Conservation (phyloP, 2,888 invertebrate species). For the Pterostichus madidus region DNA sequence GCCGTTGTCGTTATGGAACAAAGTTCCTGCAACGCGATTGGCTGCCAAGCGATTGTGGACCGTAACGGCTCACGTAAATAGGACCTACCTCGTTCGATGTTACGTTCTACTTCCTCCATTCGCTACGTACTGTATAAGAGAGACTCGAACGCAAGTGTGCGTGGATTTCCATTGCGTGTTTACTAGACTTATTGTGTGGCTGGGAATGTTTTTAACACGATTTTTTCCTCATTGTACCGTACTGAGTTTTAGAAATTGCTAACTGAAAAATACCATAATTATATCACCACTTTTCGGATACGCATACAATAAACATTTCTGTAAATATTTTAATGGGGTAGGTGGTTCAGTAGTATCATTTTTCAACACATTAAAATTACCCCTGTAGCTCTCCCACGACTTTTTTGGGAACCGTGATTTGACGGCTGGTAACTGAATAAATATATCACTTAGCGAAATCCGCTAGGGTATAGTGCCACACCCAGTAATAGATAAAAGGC, state of each 20-base stretch:
- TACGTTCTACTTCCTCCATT: slow-evolving; percentile 59
- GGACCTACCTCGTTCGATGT: slow-evolving; percentile 56
- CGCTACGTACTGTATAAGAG: slow-evolving; percentile 20
- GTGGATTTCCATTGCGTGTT: slow-evolving; percentile 49
- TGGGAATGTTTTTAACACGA: slow-evolving; percentile 37
- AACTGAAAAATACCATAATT: slow-evolving; percentile 18
- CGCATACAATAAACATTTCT: too few species aligned
- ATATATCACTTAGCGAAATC: too few species aligned
- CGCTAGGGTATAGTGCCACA: too few species aligned
- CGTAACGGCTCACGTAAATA: slow-evolving; percentile 55
- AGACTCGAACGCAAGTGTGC: slow-evolving; percentile 12
- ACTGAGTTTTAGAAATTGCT: slow-evolving; percentile 23
- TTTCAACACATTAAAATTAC: too few species aligned
- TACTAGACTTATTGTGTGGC: slow-evolving; percentile 26
- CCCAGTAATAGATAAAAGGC: too few species aligned
- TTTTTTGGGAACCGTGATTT: too few species aligned
- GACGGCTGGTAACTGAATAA: too few species aligned
- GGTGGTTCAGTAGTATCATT: too few species aligned
- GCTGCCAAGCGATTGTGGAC: slow-evolving; percentile 53
- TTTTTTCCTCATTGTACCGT: slow-evolving; percentile 26
- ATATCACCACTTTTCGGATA: not conserved
- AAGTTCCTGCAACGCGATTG: slow-evolving; percentile 42
- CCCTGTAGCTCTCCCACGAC: too few species aligned
- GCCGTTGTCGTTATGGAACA: slow-evolving; percentile 43
- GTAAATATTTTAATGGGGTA: too few species aligned